Percentiles rank a stretch among this genome's conserved stretches.
phyloP scores from a whole-genome alignment of 2,113 vertebrate genomes.

The Tupaia chinensis region DNA sequence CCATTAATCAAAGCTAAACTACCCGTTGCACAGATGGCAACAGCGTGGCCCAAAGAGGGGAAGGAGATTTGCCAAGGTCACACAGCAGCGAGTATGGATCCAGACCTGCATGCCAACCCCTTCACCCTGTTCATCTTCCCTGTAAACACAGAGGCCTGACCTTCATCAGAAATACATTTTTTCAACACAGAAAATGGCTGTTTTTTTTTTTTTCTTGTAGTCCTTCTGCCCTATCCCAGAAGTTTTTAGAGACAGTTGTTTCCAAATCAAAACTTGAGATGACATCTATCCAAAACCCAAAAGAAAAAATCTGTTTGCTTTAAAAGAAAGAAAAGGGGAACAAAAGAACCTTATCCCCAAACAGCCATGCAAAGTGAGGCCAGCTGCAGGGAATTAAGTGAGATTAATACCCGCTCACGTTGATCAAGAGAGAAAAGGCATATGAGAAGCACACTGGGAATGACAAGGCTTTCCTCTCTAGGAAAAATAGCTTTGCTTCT shows the following conservation, averaged over 20 bases:
- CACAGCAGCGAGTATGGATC: background rate
- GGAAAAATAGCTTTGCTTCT: slow-evolving; percentile 39
- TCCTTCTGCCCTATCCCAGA: background rate
- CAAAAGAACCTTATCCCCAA: slow-evolving; percentile 57
- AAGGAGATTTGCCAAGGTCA: background rate
- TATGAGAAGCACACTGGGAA: background rate
- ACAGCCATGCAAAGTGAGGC: slow-evolving; percentile 40
- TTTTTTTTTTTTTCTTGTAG: background rate
- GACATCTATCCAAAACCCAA: slow-evolving; percentile 45
- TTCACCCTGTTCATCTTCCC: background rate
- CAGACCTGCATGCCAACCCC: background rate
- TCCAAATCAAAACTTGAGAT: slow-evolving; percentile 17
- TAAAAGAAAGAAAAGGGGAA: slow-evolving; percentile 47
- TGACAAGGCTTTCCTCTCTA: slow-evolving; percentile 36
- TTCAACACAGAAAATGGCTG: background rate
- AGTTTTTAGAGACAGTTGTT: slow-evolving; percentile 18
- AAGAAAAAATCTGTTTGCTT: slow-evolving; percentile 63
- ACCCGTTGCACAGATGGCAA: background rate
- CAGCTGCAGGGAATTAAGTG: slow-evolving; percentile 71
- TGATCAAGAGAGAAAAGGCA: slow-evolving; percentile 17
- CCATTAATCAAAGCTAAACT: slow-evolving; percentile 19
- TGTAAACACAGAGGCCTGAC: background rate
- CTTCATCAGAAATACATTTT: background rate
- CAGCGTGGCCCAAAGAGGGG: background rate
- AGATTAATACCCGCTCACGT: slow-evolving; percentile 28